These are phyloP conservation scores for Eptatretus burgeri DNA, from an alignment of 2,113 vertebrate genomes.

Conservation along the genomic window DNA sequence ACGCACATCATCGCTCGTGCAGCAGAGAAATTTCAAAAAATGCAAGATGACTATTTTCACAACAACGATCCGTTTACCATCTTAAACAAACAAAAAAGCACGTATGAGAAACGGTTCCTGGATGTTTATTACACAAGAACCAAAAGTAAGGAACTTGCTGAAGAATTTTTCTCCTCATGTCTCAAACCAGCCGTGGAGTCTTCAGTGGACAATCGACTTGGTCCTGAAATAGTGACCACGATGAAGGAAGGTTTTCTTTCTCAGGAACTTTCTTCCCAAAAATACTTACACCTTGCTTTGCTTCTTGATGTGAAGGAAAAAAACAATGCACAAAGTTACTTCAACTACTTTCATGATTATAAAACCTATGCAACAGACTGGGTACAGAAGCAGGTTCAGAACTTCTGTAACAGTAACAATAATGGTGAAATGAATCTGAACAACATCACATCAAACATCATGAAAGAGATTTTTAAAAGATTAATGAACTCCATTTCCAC, in stretches of 20 bases:
- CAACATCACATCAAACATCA: not conserved
- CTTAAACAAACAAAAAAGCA: conserved; percentile 1
- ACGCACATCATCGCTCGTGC: not conserved
- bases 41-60: not conserved
- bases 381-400: conserved; percentile 6
- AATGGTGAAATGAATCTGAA: not conserved
- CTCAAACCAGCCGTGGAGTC: conserved; percentile 6
- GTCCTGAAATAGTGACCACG: conserved; percentile 4
- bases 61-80: not conserved
- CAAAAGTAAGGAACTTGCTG: conserved; percentile 6
- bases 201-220: conserved; percentile 1
- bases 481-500: not conserved
- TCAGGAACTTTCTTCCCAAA: conserved; percentile 1
- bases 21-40: not conserved
- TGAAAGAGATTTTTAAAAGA: not conserved
- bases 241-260: not conserved
- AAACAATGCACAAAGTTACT: conserved; percentile 3
- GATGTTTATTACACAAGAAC: conserved; percentile 4
- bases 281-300: conserved; percentile 8
- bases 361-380: conserved; percentile 4
- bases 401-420: conserved; percentile 1
- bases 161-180: conserved; percentile 4
- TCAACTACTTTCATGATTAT: conserved; percentile 4
- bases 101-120: conserved; percentile 7
- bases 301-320: conserved; percentile 8